phyloP scores from a whole-genome alignment of 2,113 vertebrate species.

The human region GRCh38 chr7:84150001-84150500 shows the following conservation, averaged over 20 bases:
- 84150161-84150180: not conserved
- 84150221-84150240: slow-evolving; percentile 41
- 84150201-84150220: not conserved
- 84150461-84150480: no score
- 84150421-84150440: no score
- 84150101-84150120: slow-evolving; percentile 25
- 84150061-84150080: slow-evolving; percentile 34
- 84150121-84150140: not conserved
- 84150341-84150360: no score
- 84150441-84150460: no score
- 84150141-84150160: not conserved
- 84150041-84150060: slow-evolving; percentile 13
- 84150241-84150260: not conserved
- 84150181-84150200: not conserved
- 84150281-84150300: no score
- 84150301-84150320: no score
- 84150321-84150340: no score
- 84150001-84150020: slow-evolving; percentile 54
- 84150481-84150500: no score
- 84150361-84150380: no score
- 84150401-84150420: no score
- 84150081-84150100: slow-evolving; percentile 45
- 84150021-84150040: not conserved
- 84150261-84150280: no score
- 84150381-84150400: no score